These are phyloP conservation scores for Lumbricus terrestris DNA, from an alignment of 2,888 invertebrate genomes.

Conservation along the genomic window DNA sequence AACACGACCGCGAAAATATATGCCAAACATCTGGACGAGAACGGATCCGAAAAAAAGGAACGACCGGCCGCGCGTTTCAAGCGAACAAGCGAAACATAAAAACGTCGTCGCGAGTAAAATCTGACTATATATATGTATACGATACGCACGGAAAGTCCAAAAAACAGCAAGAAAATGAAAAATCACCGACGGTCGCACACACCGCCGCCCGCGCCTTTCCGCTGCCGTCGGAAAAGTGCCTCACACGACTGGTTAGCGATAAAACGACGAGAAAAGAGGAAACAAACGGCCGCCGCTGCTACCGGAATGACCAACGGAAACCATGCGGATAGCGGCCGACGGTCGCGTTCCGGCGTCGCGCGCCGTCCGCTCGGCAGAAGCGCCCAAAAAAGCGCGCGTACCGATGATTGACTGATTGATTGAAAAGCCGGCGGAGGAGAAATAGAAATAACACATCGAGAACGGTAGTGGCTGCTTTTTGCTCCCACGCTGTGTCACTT, in stretches of 20 bases:
- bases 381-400: conserved; percentile 8
- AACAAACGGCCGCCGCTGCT: neutral
- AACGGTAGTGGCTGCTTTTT: neutral
- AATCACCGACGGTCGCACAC: neutral
- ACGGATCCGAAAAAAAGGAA: neutral
- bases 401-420: neutral
- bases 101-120: neutral
- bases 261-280: neutral
- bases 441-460: conserved; percentile 9
- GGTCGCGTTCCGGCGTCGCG: neutral
- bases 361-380: neutral
- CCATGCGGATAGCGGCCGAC: neutral
- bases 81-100: neutral
- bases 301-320: neutral
- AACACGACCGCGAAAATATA: neutral
- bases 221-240: neutral
- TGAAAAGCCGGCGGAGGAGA: conserved; percentile 5
- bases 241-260: neutral
- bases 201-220: neutral
- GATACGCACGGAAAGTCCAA: neutral
- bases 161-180: conserved; percentile 3
- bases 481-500: neutral
- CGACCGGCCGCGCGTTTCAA: neutral
- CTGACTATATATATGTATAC: too few species aligned
- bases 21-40: neutral